Conservation (phyloP, 2,113 vertebrate genomes). For the Glareola pratincola region DNA sequence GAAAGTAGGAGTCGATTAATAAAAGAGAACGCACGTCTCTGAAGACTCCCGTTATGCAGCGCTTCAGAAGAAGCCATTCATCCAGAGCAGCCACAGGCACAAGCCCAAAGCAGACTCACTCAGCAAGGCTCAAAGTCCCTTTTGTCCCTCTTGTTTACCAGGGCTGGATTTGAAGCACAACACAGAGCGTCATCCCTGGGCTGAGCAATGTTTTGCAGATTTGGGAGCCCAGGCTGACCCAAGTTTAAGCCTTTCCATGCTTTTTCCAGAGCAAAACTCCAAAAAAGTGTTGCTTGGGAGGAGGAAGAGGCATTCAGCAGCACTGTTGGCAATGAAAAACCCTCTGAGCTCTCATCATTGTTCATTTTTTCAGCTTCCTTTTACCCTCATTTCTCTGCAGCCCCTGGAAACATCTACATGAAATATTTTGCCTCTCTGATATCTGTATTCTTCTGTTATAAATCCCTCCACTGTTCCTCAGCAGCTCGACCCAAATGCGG, state of each 20-base stretch:
- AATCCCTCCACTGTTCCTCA: background rate
- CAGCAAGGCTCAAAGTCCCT: background rate
- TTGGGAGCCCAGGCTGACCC: background rate
- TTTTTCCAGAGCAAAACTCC: background rate
- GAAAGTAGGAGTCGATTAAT: background rate
- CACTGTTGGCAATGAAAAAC: background rate
- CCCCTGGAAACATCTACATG: background rate
- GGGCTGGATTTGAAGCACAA: background rate
- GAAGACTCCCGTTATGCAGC: background rate
- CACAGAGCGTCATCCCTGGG: background rate
- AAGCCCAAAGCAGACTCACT: background rate
- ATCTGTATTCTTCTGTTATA: background rate
- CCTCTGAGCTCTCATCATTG: background rate
- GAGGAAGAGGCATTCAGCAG: background rate
- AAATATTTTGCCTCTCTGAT: background rate
- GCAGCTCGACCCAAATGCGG: background rate
- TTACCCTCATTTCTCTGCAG: background rate
- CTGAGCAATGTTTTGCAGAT: background rate
- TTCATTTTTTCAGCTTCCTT: background rate
- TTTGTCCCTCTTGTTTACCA: conserved; percentile 56
- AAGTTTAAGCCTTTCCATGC: background rate
- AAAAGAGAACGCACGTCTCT: background rate
- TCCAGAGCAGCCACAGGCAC: background rate
- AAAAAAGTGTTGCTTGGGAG: background rate
- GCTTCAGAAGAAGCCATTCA: background rate